Base-by-base conservation (phyloP, 2,113 vertebrate genomes). In the Percopsis transmontana region DNA sequence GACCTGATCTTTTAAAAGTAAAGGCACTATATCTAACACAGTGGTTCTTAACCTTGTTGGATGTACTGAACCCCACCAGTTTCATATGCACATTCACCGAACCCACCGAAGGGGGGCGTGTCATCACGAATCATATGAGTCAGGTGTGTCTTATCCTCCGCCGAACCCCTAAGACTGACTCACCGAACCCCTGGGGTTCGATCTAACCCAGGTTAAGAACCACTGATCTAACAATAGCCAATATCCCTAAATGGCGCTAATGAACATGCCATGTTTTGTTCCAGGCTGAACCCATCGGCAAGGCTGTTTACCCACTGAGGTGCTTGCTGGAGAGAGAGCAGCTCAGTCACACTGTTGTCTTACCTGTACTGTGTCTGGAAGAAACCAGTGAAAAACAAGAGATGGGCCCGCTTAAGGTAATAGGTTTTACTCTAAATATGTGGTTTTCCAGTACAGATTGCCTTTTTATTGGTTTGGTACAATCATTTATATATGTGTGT, bases 321-420 rank as follows among this genome's bases (percentile, higher is more conserved):
- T 56, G 74, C 64, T 80, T 97, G 55, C 79, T 99, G 63, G 87
- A 91, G 66, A 94, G 91, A 2, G 80, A 93, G 21, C 59, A 83
- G 47, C 91, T 97, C 33, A 66, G 78, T 61, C 77, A 93, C 76
- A 90, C 81, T 66, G 70, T 87, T 33, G 66, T 91, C 13, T 67
- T 99, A 59, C 89, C 91, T 10, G 93, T 99, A 8, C 78, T 81
- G 24, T 70, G 27, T 13, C 11, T 79, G 50, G 81, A 91, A 21
- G 88, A 80, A 54, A 86, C 89, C 39, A 51, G 47, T 59, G 81
- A 61, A 58, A 84, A 80, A 39, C 54, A 78, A 5, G 81, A 85
- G 39, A 55, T 93, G 47, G 96, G 95, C 14, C 92, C 93, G 11
- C 91, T 99, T 1, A 94, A 93, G 94, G 97, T 98, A 88, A 68